These are phyloP conservation scores for Percina caprodes DNA, from an alignment of 2,113 vertebrate species.

Conservation along the genomic window DNA sequence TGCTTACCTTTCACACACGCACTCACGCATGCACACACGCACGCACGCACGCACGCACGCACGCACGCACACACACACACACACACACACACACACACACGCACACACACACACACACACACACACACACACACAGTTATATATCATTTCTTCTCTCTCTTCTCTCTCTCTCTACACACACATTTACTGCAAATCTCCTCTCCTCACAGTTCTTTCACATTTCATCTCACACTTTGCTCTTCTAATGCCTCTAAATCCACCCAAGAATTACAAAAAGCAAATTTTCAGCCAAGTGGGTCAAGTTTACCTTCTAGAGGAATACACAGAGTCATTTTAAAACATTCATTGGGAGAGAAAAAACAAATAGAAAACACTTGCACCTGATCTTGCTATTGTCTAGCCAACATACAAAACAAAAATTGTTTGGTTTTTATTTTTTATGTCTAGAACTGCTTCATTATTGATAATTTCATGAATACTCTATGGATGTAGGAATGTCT, in stretches of 20 bases:
- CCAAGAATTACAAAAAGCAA: constrained; percentile 29
- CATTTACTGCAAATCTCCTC: constrained; percentile 13
- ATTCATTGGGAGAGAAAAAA: constrained; percentile 45
- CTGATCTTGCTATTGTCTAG: constrained; percentile 20
- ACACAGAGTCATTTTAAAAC: constrained; percentile 53
- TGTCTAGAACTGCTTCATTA: constrained; percentile 44
- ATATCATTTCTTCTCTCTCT: too few species aligned
- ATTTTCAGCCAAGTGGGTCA: constrained; percentile 49
- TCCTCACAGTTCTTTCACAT: constrained; percentile 44
- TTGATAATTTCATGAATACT: constrained; percentile 65
- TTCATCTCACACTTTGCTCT: constrained; percentile 24
- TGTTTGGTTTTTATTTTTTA: constrained; percentile 24
- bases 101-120: constrained; percentile 13
- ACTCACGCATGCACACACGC: constrained; percentile 10
- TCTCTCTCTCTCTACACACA: constrained; percentile 2
- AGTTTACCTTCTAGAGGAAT: constrained; percentile 48
- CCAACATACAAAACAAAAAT: constrained; percentile 15
- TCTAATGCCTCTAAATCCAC: constrained; percentile 44
- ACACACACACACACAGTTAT: background rate
- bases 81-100: constrained; percentile 10
- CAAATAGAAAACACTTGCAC: constrained; percentile 3
- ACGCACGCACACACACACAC: constrained; percentile 18
- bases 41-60: constrained; percentile 20
- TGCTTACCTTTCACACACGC: constrained; percentile 48
- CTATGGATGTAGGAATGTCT: constrained; percentile 15